Percentiles rank a stretch among this genome's conserved stretches.
These are phyloP conservation scores for Mamestra configurata DNA, from an alignment of 1,140 invertebrate genomes.

Conservation along the genomic window DNA sequence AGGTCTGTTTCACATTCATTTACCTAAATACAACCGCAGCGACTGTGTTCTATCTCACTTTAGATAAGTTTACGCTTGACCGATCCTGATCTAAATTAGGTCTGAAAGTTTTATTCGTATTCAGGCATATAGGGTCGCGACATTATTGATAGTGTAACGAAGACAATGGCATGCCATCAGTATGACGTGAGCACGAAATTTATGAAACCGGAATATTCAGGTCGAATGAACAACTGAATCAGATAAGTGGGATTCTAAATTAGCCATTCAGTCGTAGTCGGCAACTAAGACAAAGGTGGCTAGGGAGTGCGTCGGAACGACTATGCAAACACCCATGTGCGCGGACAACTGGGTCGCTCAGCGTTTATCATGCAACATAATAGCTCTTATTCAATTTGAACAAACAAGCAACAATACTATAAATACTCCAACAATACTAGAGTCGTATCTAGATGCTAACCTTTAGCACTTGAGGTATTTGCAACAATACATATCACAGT, in stretches of 20 bases:
- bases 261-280: slow-evolving; percentile 75
- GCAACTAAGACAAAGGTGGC: slow-evolving; percentile 77
- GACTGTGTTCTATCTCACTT: slow-evolving; percentile 61
- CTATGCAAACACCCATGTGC: slow-evolving; percentile 71
- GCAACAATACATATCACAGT: slow-evolving; percentile 34
- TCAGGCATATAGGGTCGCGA: slow-evolving; percentile 50
- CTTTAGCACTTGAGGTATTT: slow-evolving; percentile 20
- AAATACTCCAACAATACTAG: slow-evolving; percentile 25
- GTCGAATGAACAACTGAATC: slow-evolving; percentile 81
- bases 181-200: slow-evolving; percentile 69
- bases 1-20: slow-evolving; percentile 59
- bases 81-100: slow-evolving; percentile 31
- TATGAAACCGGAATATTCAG: slow-evolving; percentile 78
- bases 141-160: slow-evolving; percentile 52
- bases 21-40: slow-evolving; percentile 57
- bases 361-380: slow-evolving; percentile 75
- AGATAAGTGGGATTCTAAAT: slow-evolving; percentile 82
- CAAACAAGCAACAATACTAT: slow-evolving; percentile 9
- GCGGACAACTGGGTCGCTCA: slow-evolving; percentile 74
- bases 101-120: slow-evolving; percentile 52
- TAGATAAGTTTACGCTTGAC: slow-evolving; percentile 60
- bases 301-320: slow-evolving; percentile 69
- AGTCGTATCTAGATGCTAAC: slow-evolving; percentile 38
- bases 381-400: slow-evolving; percentile 69
- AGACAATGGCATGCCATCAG: slow-evolving; percentile 70